phyloP scores from a whole-genome alignment of 2,888 invertebrate species.

The Tiphia femorata region DNA sequence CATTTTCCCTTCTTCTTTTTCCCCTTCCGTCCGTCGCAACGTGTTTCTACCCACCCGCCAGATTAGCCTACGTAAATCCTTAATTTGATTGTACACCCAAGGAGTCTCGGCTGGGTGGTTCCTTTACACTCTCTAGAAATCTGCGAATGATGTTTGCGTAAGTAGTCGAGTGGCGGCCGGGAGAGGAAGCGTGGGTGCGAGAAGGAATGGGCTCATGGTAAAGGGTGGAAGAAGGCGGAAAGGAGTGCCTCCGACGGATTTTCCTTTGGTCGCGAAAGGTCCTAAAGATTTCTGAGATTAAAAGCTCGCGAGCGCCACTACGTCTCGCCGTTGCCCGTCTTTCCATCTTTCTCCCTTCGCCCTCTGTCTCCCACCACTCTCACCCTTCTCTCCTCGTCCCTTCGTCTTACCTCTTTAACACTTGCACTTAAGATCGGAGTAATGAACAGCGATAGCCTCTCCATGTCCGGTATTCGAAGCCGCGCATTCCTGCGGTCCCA shows the following conservation, averaged over 20 bases:
- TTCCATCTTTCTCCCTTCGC: conserved; percentile 8
- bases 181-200: conserved; percentile 17
- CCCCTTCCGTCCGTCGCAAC: conserved; percentile 23
- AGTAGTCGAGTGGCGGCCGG: conserved; percentile 31
- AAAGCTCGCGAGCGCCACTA: conserved; percentile 38
- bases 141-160: conserved; percentile 55
- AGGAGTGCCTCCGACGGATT: conserved; percentile 28
- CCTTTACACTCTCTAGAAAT: conserved; percentile 48
- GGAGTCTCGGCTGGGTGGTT: conserved; percentile 38
- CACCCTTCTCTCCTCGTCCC: conserved; percentile 6
- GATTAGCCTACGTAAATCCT: conserved; percentile 58
- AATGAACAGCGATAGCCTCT: conserved; percentile 45
- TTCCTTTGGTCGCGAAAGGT: conserved; percentile 41
- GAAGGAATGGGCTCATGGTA: conserved; percentile 1
- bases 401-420: conserved; percentile 21
- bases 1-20: conserved; percentile 22
- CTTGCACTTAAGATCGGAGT: conserved; percentile 34
- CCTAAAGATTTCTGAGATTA: conserved; percentile 50
- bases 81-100: conserved; percentile 57
- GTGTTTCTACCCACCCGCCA: conserved; percentile 35
- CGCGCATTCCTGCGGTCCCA: conserved; percentile 40
- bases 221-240: conserved; percentile 3
- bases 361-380: conserved; percentile 1
- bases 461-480: conserved; percentile 36
- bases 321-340: too few relatives aligned